Conservation (phyloP, 2,797 vertebrate genomes). For the Coregonus ussuriensis region DNA sequence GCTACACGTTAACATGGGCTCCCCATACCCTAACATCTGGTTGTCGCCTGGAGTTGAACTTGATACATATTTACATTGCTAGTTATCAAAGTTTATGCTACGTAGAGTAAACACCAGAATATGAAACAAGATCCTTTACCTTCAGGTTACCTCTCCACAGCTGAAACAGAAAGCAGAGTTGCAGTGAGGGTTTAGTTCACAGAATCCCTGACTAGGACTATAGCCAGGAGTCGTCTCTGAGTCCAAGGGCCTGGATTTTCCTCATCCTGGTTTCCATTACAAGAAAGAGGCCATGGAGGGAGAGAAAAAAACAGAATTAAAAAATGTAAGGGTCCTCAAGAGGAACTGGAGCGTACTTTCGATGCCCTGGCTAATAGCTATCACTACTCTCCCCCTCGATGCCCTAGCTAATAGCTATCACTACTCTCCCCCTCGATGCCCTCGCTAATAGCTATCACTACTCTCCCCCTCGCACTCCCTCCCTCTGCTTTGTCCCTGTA, state of each 20-base stretch:
- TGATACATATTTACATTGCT: too few relatives aligned
- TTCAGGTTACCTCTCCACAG: constrained; percentile 14
- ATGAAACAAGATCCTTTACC: background rate
- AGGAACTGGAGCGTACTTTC: constrained; percentile 21
- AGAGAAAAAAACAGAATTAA: constrained; percentile 22
- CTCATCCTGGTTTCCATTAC: constrained; percentile 26
- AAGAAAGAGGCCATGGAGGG: constrained; percentile 17
- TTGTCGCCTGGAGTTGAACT: too few relatives aligned
- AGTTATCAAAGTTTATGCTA: background rate
- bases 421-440: constrained; percentile 10
- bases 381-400: constrained; percentile 13
- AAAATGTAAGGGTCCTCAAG: constrained; percentile 22
- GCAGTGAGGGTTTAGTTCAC: background rate
- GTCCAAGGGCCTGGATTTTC: background rate
- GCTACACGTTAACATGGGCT: too few relatives aligned
- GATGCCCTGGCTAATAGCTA: constrained; percentile 19
- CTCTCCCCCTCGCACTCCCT: constrained; percentile 17
- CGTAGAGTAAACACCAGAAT: background rate
- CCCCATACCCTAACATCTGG: too few relatives aligned
- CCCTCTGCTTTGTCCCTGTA: constrained; percentile 25
- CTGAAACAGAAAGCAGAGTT: background rate
- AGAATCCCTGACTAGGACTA: background rate
- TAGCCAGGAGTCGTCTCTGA: background rate
- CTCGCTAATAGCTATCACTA: background rate
- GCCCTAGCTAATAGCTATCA: background rate